Evolutionary conservation across 2,888 invertebrate species (phyloP).

Genomic region (Blastobasis lacticolella): DNA sequence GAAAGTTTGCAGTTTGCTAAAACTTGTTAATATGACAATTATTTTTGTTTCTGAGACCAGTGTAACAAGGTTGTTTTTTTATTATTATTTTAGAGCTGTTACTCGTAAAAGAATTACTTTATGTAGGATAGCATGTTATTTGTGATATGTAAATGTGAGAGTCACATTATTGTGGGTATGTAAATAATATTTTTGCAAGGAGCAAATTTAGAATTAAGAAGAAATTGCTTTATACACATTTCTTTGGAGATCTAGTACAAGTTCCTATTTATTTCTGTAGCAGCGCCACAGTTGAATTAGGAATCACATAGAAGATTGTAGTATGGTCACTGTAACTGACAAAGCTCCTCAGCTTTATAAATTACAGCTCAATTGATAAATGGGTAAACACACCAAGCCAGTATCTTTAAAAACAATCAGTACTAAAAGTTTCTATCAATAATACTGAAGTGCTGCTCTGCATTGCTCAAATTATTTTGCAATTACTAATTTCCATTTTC

Average conservation of each 20-base stretch:
- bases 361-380: too few species aligned
- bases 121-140: slow-evolving; percentile 6
- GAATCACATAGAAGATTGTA: not conserved
- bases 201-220: slow-evolving; percentile 15
- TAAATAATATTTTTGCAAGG: slow-evolving; percentile 28
- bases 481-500: too few species aligned
- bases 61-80: too few species aligned
- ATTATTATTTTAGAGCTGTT: too few species aligned
- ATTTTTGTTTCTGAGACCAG: too few species aligned
- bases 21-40: too few species aligned
- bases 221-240: slow-evolving; percentile 5
- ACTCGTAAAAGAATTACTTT: too few species aligned
- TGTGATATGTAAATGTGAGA: slow-evolving; percentile 29
- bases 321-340: not conserved
- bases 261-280: not conserved
- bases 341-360: too few species aligned
- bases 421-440: too few species aligned
- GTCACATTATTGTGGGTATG: slow-evolving; percentile 18
- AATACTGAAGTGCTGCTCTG: not conserved
- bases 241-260: not conserved
- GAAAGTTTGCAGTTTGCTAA: too few species aligned
- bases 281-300: not conserved
- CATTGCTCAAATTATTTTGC: slow-evolving; percentile 3
- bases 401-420: too few species aligned
- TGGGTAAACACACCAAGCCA: too few species aligned